Evolutionary conservation across 2,113 vertebrate genomes (phyloP).

Genomic region (Triplophysa dalaica): DNA sequence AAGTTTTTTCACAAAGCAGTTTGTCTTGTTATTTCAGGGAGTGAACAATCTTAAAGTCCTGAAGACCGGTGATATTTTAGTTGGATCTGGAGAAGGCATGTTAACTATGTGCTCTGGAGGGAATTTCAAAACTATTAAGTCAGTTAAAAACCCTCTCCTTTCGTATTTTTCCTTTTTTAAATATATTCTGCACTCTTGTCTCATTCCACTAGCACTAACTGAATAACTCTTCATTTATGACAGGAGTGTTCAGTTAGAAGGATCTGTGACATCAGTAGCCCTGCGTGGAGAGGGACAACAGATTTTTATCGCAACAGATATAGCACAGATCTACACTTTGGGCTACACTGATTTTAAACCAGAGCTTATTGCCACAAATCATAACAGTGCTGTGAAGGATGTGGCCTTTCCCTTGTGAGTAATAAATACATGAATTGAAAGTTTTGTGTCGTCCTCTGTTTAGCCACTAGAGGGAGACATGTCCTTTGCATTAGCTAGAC

Average conservation of each 20-base stretch:
- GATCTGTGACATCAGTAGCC: conserved; percentile 81
- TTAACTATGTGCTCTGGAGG: conserved; percentile 79
- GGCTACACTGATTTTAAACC: conserved; percentile 77
- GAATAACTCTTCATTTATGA: conserved; percentile 5
- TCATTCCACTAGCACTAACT: neutral
- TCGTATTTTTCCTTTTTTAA: neutral
- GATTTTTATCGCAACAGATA: conserved; percentile 81
- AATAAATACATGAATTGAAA: neutral
- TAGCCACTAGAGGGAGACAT: conserved; percentile 62
- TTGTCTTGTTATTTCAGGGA: conserved; percentile 70
- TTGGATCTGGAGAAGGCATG: conserved; percentile 83
- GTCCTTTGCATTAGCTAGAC: neutral
- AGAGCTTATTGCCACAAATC: conserved; percentile 79
- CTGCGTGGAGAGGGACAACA: conserved; percentile 78
- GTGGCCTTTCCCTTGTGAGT: conserved; percentile 83
- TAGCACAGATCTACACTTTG: conserved; percentile 79
- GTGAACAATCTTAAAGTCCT: conserved; percentile 76
- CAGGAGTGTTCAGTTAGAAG: conserved; percentile 81
- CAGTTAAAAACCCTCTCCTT: conserved; percentile 53
- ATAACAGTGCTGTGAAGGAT: conserved; percentile 75
- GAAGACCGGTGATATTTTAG: conserved; percentile 78
- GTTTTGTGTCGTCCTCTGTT: neutral
- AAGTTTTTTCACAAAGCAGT: neutral
- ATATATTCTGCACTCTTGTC: neutral
- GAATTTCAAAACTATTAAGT: conserved; percentile 83